A percentile compares a stretch with the other conserved stretches of the same genome.
Evolutionary conservation across 2,888 invertebrate genomes (phyloP).

Genomic region (Drymonia ruficornis): DNA sequence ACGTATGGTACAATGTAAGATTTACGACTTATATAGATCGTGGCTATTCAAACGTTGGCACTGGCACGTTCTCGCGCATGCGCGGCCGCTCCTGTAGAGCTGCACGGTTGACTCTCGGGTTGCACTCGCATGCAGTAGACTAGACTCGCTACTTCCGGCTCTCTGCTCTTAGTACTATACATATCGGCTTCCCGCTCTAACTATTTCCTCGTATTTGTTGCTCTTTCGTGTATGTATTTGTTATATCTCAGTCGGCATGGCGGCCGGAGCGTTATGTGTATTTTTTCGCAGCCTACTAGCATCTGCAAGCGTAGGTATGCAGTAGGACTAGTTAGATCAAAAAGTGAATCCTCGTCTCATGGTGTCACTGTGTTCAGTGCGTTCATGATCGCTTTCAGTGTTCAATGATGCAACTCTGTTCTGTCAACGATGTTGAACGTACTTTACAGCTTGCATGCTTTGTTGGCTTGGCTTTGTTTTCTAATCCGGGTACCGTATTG

Average conservation of each 20-base stretch:
- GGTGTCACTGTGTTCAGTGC: too few relatives aligned
- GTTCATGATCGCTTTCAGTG: too few relatives aligned
- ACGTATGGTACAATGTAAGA: too few relatives aligned
- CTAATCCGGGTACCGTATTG: neutral
- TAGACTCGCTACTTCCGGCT: slow-evolving; percentile 5
- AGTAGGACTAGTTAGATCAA: too few relatives aligned
- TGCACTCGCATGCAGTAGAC: slow-evolving; percentile 6
- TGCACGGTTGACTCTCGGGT: slow-evolving; percentile 24
- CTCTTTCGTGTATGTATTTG: neutral
- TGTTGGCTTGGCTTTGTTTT: neutral
- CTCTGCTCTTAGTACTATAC: slow-evolving; percentile 29
- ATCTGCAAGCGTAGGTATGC: too few relatives aligned
- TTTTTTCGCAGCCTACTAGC: too few relatives aligned
- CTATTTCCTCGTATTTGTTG: slow-evolving; percentile 5
- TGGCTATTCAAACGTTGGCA: too few relatives aligned
- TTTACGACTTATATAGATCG: too few relatives aligned
- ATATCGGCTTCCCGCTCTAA: slow-evolving; percentile 37
- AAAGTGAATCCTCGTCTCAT: too few relatives aligned
- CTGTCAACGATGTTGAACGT: neutral
- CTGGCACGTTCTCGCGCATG: slow-evolving; percentile 1
- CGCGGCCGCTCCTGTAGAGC: neutral
- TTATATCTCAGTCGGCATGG: too few relatives aligned
- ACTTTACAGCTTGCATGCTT: neutral
- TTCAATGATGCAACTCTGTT: neutral
- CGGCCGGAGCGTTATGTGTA: too few relatives aligned